Evolutionary conservation across 2,888 invertebrate species (phyloP), one percentile per base, ranked within the genome.

Genomic region (Cerceris rybyensis): DNA sequence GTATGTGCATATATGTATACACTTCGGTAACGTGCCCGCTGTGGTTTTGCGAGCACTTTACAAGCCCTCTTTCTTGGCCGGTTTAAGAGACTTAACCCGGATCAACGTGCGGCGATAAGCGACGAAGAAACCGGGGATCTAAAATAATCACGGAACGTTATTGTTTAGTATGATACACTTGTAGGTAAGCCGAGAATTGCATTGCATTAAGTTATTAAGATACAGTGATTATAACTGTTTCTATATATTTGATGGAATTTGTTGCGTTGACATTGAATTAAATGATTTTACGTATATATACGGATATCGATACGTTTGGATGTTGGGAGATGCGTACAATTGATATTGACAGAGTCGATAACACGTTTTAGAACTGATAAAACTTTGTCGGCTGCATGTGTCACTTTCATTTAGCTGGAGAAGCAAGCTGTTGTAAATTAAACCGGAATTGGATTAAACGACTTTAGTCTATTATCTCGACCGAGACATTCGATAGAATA

Each of bases 371-470:
- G 8, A 8, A 4, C 13, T 17, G 28, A 61, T 14, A 57, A 16
- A 42, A 11, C n/a, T 57, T 52, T 41, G 17, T 41, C 43, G 54
- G 71, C 75, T 71, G 55, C 70, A 49, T 70, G 72, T 71, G 79
- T 76, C 85, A 69, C 63, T 72, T 67, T 75, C 78, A 75, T 65
- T 64, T 60, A 28, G 4, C 4, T 4, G 66, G 79, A 50, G 57
- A 61, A 79, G 66, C 78, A 70, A 80, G 79, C 58, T 68, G 70
- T 71, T 64, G 70, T 60, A 68, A 85, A 84, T 83, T 76, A 82
- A 82, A 75, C 64, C 52, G 59, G 71, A 77, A 82, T 80, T 74
- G 67, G 73, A 80, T 78, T 81, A 82, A 71, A 75, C 64, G 76
- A 70, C 55, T 75, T 75, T 63, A 28, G 2, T 28, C 28, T 65